These are phyloP conservation scores for Apteryx owenii DNA, from an alignment of 2,113 vertebrate species.

Conservation along the genomic window DNA sequence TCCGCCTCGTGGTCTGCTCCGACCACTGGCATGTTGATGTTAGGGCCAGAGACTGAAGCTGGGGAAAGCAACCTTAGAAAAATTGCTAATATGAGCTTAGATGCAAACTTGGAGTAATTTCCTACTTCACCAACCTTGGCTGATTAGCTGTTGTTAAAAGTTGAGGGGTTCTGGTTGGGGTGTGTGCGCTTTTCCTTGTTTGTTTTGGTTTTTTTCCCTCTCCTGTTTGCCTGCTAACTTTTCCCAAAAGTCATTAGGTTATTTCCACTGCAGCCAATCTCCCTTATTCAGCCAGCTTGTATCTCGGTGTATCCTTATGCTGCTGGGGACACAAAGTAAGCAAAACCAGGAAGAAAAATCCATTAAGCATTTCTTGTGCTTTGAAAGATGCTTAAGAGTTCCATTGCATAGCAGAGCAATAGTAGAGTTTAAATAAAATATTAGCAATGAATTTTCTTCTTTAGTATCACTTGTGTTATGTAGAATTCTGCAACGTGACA, in stretches of 20 bases:
- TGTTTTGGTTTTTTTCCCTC: neutral
- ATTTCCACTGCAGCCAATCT: neutral
- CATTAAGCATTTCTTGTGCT: rapidly evolving
- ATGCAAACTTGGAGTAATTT: neutral
- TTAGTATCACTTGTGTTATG: neutral
- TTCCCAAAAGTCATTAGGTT: neutral
- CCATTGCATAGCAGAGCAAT: neutral
- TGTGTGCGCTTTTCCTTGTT: neutral
- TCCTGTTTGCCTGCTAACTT: neutral
- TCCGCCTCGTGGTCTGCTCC: neutral
- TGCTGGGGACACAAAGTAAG: neutral
- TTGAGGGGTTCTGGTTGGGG: neutral
- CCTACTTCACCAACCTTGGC: neutral
- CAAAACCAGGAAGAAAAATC: neutral
- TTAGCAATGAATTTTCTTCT: neutral
- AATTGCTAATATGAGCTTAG: neutral
- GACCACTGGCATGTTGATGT: neutral
- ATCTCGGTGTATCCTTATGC: neutral
- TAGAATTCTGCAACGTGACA: neutral
- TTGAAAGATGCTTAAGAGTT: neutral
- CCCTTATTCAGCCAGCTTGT: neutral
- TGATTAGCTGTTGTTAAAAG: neutral
- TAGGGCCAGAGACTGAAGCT: neutral
- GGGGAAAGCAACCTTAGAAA: neutral
- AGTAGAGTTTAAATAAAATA: neutral